phyloP scores from a whole-genome alignment of 2,888 invertebrate genomes.

The Dryocosmus kuriphilus region DNA sequence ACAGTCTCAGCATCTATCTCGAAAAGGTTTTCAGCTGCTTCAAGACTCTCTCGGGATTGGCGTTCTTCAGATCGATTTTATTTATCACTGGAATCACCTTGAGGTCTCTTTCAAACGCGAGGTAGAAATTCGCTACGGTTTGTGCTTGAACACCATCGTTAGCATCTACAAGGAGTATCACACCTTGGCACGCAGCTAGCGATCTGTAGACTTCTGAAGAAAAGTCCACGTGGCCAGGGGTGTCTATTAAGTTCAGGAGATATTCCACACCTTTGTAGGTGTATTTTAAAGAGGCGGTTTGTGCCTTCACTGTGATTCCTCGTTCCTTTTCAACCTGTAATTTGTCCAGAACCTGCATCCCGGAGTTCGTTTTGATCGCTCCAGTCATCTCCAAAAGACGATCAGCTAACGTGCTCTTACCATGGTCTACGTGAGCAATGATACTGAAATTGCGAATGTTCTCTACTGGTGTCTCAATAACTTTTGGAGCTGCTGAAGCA shows the following conservation, averaged over 20 bases:
- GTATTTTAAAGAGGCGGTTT: slow-evolving; percentile 93
- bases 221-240: slow-evolving; percentile 99
- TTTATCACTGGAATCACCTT: slow-evolving; percentile 95
- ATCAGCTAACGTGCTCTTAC: slow-evolving; percentile 98
- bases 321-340: slow-evolving; percentile 95
- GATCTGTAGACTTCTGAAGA: slow-evolving; percentile 96
- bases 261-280: slow-evolving; percentile 84
- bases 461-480: slow-evolving; percentile 76
- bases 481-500: slow-evolving; percentile 53
- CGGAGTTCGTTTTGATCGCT: slow-evolving; percentile 83
- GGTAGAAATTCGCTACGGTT: slow-evolving; percentile 97
- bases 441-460: slow-evolving; percentile 95
- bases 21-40: slow-evolving; percentile 90
- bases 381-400: slow-evolving; percentile 95
- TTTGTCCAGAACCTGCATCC: slow-evolving; percentile 87
- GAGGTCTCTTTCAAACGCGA: slow-evolving; percentile 91
- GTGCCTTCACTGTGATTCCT: slow-evolving; percentile 99
- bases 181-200: slow-evolving; percentile 95
- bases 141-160: slow-evolving; percentile 98
- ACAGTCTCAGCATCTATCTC: slow-evolving; percentile 87
- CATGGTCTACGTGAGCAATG: slow-evolving; percentile 99
- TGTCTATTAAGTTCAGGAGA: slow-evolving; percentile 96
- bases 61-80: slow-evolving; percentile 96
- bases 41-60: slow-evolving; percentile 90
- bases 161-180: slow-evolving; percentile 95